phyloP scores from a whole-genome alignment of 1,140 invertebrate species.

The Goniozus legneri region DNA sequence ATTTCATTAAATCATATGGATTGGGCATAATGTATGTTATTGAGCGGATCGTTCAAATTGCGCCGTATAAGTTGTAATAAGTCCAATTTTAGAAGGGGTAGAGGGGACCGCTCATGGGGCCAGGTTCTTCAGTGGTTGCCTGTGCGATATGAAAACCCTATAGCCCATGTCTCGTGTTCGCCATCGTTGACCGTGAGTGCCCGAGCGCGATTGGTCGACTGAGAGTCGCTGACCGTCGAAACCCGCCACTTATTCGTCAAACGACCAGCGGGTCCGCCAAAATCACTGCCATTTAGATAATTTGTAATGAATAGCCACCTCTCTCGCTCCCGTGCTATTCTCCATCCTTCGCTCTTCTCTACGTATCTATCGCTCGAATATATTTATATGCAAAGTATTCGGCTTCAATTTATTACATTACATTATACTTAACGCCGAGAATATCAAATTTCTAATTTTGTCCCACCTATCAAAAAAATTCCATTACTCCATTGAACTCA shows the following conservation, averaged over 20 bases:
- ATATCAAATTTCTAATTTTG: too few relatives aligned
- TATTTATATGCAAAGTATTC: too few relatives aligned
- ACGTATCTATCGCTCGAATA: too few relatives aligned
- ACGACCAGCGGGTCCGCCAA: conserved; percentile 50
- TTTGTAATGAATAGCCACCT: conserved; percentile 56
- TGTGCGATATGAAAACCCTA: conserved; percentile 11
- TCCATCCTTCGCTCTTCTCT: conserved; percentile 13
- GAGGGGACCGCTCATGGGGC: conserved; percentile 51
- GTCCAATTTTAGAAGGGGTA: conserved; percentile 57
- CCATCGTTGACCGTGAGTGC: neutral
- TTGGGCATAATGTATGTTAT: conserved; percentile 57
- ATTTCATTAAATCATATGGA: conserved; percentile 59
- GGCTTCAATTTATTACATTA: conserved; percentile 1
- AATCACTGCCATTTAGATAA: conserved; percentile 58
- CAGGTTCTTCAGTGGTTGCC: conserved; percentile 45
- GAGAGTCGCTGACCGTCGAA: conserved; percentile 43
- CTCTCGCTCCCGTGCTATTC: conserved; percentile 15
- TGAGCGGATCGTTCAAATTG: conserved; percentile 54
- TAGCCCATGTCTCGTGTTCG: neutral
- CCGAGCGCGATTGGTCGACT: conserved; percentile 9
- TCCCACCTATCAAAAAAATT: too few relatives aligned
- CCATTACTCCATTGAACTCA: too few relatives aligned
- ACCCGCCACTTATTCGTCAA: conserved; percentile 57
- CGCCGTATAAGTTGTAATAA: conserved; percentile 57
- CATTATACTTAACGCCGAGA: too few relatives aligned